Evolutionary conservation across 2,888 invertebrate genomes (phyloP).

Genomic region (Cabera pusaria): DNA sequence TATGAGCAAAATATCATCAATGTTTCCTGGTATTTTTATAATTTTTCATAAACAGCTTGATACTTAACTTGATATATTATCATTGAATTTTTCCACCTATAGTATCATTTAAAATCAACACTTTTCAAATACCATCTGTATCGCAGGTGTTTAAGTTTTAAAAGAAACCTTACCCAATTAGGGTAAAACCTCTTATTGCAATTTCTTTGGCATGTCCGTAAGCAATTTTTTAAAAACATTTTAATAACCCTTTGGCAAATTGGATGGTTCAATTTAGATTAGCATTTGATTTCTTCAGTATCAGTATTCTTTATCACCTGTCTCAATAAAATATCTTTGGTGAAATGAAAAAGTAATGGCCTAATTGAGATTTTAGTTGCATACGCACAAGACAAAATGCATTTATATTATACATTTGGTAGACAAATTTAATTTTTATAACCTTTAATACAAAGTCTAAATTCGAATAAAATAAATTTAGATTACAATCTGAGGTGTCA

Average conservation of each 20-base stretch:
- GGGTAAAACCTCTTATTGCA: background rate
- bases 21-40: no score
- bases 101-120: no score
- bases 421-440: no score
- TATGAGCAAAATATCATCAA: no score
- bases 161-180: background rate
- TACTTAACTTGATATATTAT: no score
- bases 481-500: conserved; percentile 10
- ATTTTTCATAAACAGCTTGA: no score
- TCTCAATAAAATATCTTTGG: conserved; percentile 10
- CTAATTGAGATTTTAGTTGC: conserved; percentile 17
- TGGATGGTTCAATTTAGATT: conserved; percentile 10
- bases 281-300: conserved; percentile 17
- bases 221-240: conserved; percentile 6
- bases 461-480: background rate
- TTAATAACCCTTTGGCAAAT: conserved; percentile 12
- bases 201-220: background rate
- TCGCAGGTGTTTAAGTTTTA: background rate
- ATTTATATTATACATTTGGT: no score
- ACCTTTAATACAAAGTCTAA: no score
- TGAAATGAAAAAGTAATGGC: conserved; percentile 9
- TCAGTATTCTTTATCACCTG: no score
- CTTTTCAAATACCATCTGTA: no score
- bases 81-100: no score
- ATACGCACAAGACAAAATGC: conserved; percentile 7